phyloP scores from a whole-genome alignment of 1,140 invertebrate genomes.

The Diuraphis noxia region DNA sequence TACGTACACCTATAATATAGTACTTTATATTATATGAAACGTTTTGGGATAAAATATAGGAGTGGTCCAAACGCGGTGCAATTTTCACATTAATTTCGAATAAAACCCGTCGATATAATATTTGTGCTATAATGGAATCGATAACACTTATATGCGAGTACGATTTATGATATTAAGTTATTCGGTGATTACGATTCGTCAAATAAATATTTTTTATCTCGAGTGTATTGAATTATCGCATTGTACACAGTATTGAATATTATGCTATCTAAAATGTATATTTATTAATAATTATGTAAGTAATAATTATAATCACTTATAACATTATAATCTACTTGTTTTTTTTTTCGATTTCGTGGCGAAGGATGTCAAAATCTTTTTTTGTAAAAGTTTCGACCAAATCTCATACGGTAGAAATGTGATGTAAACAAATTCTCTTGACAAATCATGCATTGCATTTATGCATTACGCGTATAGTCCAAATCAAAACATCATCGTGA shows the following conservation, averaged over 20 bases:
- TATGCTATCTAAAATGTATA: no score
- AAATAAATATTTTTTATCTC: not conserved
- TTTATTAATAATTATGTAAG: not conserved
- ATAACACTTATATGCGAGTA: not conserved
- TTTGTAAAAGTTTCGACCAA: not conserved
- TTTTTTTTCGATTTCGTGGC: not conserved
- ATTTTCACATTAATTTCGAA: not conserved
- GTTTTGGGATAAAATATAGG: not conserved
- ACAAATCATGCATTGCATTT: not conserved
- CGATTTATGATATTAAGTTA: not conserved
- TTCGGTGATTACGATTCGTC: not conserved
- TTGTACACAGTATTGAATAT: no score
- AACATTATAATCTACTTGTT: no score
- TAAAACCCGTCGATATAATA: constrained; percentile 3
- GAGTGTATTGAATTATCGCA: no score
- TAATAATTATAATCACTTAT: not conserved
- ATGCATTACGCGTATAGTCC: no score
- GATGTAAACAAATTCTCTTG: not conserved
- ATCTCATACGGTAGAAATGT: not conserved
- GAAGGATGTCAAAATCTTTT: not conserved
- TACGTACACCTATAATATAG: not conserved
- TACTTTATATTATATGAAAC: not conserved
- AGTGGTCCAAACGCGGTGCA: not conserved
- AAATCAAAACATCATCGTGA: no score
- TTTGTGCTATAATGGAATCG: not conserved